Base-by-base conservation (phyloP, 1,140 invertebrate species). In the Chelonus insularis region DNA sequence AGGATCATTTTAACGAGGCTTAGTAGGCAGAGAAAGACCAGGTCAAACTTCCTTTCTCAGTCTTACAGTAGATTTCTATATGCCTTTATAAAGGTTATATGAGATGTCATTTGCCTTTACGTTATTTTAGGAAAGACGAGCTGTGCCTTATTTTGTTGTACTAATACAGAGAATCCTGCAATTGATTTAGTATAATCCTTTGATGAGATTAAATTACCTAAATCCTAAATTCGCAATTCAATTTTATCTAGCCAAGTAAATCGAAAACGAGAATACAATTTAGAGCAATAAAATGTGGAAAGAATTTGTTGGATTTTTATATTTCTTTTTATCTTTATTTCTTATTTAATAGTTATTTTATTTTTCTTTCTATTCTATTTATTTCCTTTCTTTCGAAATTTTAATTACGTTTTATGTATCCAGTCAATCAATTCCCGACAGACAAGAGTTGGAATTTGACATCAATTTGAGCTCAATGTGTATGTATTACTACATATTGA, bases 1-100 rank as follows among this genome's bases (percentile, higher is more conserved):
- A 71, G 64, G 69, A 72, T 72, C 71, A 62, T 70, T 68, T 63
- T 71, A 72, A 72, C 67, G 54, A 71, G 69, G 41, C 64, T 72
- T 60, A 60, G 60, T 58, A 45, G 43, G 16, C n/a, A 14, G 37
- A 41, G 37, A 37, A 9, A 68, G 63, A 59, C 29, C 70, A 64
- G 66, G 68, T 71, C 69, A 65, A 62, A 54, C 60, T 60, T 64
- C 51, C 37, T 59, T 62, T 48, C 9, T 21, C 52, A 6, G 16
- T 20, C 16, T 29, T 12, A 7, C 12, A 11, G 34, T n/a, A 36
- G 29, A 34, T 43, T 8, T 43, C 12, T 43, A 43, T 14, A 43
- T 8, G 8, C 16, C 6, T 16, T 14, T 16, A 43, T 8, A 18
- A 43, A 14, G 7, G 7, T 43, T 5, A 43, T 43, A 18, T 43